These are phyloP conservation scores for Eulithis prunata DNA, from an alignment of 2,888 invertebrate genomes.

Conservation along the genomic window DNA sequence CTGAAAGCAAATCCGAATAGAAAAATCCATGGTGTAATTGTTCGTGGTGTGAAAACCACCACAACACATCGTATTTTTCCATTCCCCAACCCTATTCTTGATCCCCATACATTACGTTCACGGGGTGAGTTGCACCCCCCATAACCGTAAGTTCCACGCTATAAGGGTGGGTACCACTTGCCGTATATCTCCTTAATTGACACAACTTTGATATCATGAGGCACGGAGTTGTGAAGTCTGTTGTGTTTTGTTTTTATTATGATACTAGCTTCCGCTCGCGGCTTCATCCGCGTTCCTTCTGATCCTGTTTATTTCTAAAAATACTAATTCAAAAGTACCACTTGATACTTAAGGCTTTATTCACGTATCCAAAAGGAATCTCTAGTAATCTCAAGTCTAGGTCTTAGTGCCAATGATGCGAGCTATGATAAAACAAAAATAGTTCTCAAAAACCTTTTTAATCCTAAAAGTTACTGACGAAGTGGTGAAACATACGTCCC, in stretches of 20 bases:
- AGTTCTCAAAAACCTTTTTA: no score
- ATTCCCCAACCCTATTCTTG: constrained; percentile 2
- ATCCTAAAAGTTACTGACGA: no score
- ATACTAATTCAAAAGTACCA: no score
- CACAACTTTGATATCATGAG: constrained; percentile 28
- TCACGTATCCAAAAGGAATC: no score
- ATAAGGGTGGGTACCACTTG: constrained; percentile 23
- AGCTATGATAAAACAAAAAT: no score
- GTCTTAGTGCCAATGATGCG: no score
- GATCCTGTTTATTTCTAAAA: no score
- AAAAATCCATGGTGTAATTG: not conserved
- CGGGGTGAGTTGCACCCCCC: constrained; percentile 25
- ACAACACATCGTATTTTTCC: constrained; percentile 14
- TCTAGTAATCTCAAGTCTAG: no score
- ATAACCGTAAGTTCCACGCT: constrained; percentile 24
- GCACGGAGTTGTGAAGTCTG: not conserved
- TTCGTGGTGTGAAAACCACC: constrained; percentile 1
- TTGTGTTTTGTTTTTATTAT: constrained; percentile 5
- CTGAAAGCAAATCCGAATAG: no score
- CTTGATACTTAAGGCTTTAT: no score
- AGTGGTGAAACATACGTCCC: no score
- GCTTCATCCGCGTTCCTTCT: no score
- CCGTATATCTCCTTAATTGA: constrained; percentile 43
- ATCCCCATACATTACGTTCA: constrained; percentile 21
- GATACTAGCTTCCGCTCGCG: not conserved